These are phyloP conservation scores for Orchestes rusci DNA, from an alignment of 2,888 invertebrate genomes.

Conservation along the genomic window DNA sequence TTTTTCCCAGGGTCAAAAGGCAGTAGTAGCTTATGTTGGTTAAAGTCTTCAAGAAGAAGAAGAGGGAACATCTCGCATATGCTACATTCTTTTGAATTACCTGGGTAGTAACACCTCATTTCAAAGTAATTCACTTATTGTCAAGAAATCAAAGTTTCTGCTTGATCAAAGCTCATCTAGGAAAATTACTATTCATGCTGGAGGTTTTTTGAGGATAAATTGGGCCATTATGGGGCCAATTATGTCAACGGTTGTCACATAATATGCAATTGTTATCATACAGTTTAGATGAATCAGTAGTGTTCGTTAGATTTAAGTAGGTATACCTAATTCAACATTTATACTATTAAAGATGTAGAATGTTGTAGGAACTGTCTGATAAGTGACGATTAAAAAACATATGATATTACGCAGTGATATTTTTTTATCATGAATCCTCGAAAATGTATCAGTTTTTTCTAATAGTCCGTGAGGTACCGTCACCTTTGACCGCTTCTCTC, in stretches of 20 bases:
- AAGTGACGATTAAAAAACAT: too few relatives aligned
- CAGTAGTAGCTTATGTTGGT: slow-evolving; percentile 14
- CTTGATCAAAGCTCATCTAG: slow-evolving; percentile 17
- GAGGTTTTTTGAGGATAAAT: slow-evolving; percentile 21
- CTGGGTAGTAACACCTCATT: neutral
- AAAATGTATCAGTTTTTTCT: too few relatives aligned
- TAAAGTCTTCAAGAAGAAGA: slow-evolving; percentile 15
- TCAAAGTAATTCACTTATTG: slow-evolving; percentile 2
- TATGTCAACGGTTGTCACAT: slow-evolving; percentile 16
- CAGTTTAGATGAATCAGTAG: slow-evolving; percentile 18
- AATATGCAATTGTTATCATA: slow-evolving; percentile 20
- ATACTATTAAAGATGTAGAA: too few relatives aligned
- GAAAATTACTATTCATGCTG: slow-evolving; percentile 17
- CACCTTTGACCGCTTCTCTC: too few relatives aligned
- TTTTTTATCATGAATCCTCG: neutral
- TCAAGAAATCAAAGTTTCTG: slow-evolving; percentile 11
- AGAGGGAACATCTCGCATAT: slow-evolving; percentile 10
- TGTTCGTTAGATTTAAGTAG: too few relatives aligned
- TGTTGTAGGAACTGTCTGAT: too few relatives aligned
- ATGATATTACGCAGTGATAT: neutral
- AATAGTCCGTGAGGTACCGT: too few relatives aligned
- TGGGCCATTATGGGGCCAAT: slow-evolving; percentile 22
- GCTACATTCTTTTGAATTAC: slow-evolving; percentile 15
- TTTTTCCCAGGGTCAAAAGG: slow-evolving; percentile 18
- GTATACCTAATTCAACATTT: too few relatives aligned